Percentiles rank a stretch among this genome's conserved stretches.
phyloP scores from a whole-genome alignment of 2,888 invertebrate species.

The Syritta pipiens region DNA sequence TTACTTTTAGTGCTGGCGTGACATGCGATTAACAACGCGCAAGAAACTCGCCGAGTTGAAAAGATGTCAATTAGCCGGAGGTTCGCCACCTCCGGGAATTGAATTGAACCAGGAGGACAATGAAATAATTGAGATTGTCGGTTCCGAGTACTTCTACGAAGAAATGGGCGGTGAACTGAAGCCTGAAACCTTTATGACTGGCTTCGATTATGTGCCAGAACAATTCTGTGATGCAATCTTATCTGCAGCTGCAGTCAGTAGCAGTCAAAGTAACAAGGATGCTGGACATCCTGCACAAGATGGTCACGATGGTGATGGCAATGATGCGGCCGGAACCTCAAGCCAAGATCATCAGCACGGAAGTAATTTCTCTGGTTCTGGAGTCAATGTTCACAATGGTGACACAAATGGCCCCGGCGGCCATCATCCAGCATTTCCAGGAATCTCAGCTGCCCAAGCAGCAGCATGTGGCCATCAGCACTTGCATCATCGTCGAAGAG shows the following conservation, averaged over 20 bases:
- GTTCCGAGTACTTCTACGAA: conserved; percentile 78
- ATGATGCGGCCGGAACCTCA: conserved; percentile 76
- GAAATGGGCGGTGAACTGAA: conserved; percentile 78
- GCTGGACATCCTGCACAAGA: conserved; percentile 75
- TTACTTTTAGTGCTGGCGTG: conserved; percentile 76
- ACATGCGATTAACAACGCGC: conserved; percentile 77
- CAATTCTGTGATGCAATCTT: conserved; percentile 78
- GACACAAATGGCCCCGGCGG: conserved; percentile 71
- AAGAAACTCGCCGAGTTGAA: conserved; percentile 78
- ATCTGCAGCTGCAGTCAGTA: conserved; percentile 75
- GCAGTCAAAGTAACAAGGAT: conserved; percentile 74
- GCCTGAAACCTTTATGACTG: conserved; percentile 77
- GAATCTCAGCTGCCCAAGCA: conserved; percentile 34
- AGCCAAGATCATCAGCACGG: conserved; percentile 74
- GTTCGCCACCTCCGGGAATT: conserved; percentile 77
- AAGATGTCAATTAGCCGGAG: conserved; percentile 77
- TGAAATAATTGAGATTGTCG: conserved; percentile 78
- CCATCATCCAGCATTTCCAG: conserved; percentile 75
- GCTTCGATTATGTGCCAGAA: conserved; percentile 77
- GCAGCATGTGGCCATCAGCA: conserved; percentile 60
- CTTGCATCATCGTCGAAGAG: conserved; percentile 53
- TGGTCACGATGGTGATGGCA: conserved; percentile 77
- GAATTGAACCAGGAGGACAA: conserved; percentile 78
- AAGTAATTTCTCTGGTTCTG: conserved; percentile 73
- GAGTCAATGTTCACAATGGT: conserved; percentile 74